These are phyloP conservation scores for Polydrusus pterygomalis DNA, from an alignment of 2,888 invertebrate species.

Conservation along the genomic window DNA sequence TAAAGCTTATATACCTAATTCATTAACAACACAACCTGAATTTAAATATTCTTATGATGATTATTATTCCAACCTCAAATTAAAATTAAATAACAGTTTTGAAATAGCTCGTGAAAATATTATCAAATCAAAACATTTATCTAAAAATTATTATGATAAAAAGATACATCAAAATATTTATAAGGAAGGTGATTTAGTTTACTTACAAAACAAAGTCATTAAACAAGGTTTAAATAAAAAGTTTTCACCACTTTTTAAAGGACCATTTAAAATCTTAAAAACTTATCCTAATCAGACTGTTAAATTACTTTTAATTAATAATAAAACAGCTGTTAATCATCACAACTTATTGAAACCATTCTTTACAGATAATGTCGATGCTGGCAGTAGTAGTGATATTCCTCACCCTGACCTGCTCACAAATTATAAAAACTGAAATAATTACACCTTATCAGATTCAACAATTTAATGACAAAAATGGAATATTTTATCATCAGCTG, in stretches of 20 bases:
- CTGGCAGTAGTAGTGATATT: not conserved
- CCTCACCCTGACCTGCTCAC: not conserved
- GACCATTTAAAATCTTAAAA: conserved; percentile 3
- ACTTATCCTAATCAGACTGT: conserved; percentile 25
- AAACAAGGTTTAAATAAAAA: conserved; percentile 25
- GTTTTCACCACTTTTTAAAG: conserved; percentile 8
- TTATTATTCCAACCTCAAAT: conserved; percentile 56
- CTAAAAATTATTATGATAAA: conserved; percentile 28
- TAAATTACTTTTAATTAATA: conserved; percentile 22
- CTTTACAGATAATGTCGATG: conserved; percentile 20
- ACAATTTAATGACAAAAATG: conserved; percentile 9
- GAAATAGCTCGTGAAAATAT: conserved; percentile 55
- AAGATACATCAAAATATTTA: not conserved
- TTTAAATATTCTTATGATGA: conserved; percentile 60
- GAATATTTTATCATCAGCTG: conserved; percentile 36
- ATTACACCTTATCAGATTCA: not conserved
- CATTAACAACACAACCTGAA: conserved; percentile 55
- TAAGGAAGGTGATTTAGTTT: conserved; percentile 22
- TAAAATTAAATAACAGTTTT: conserved; percentile 57
- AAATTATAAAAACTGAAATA: not conserved
- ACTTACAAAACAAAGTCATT: conserved; percentile 13
- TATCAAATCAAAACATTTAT: conserved; percentile 10
- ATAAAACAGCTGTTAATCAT: conserved; percentile 30
- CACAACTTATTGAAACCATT: conserved; percentile 31
- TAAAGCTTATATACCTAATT: conserved; percentile 63